Evolutionary conservation across 2,888 invertebrate species (phyloP).

Genomic region (Rapana venosa): DNA sequence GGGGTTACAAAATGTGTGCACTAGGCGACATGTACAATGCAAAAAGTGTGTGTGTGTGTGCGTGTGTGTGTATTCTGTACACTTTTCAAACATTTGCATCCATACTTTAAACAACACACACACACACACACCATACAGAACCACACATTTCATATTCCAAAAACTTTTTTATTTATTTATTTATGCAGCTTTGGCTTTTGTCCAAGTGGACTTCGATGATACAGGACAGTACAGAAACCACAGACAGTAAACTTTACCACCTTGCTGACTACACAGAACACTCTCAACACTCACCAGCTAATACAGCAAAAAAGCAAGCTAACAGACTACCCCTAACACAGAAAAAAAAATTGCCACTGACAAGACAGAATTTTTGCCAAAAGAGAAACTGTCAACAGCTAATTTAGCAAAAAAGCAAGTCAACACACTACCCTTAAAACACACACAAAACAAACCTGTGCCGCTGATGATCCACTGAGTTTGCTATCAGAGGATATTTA

Average conservation of each 20-base stretch:
- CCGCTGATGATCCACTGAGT: too few species aligned
- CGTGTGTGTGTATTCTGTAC: not conserved
- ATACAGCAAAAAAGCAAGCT: constrained; percentile 16
- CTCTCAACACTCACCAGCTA: not conserved
- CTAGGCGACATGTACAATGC: not conserved
- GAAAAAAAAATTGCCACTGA: not conserved
- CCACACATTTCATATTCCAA: not conserved
- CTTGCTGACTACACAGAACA: not conserved
- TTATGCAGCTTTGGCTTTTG: constrained; percentile 45
- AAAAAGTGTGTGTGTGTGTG: not conserved
- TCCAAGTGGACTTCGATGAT: constrained; percentile 40
- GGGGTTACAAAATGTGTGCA: too few species aligned
- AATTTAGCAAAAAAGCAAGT: not conserved
- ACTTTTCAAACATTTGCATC: too few species aligned
- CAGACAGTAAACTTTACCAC: not conserved
- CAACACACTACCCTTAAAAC: not conserved
- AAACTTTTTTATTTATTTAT: not conserved
- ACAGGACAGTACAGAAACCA: constrained; percentile 29
- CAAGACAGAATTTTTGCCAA: too few species aligned
- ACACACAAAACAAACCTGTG: too few species aligned
- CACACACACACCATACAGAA: constrained; percentile 32
- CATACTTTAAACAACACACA: constrained; percentile 9
- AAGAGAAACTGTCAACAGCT: not conserved
- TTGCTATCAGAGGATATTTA: too few species aligned
- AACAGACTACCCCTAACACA: not conserved